These are phyloP conservation scores for Apis cerana DNA, from an alignment of 1,140 invertebrate genomes.

Conservation along the genomic window DNA sequence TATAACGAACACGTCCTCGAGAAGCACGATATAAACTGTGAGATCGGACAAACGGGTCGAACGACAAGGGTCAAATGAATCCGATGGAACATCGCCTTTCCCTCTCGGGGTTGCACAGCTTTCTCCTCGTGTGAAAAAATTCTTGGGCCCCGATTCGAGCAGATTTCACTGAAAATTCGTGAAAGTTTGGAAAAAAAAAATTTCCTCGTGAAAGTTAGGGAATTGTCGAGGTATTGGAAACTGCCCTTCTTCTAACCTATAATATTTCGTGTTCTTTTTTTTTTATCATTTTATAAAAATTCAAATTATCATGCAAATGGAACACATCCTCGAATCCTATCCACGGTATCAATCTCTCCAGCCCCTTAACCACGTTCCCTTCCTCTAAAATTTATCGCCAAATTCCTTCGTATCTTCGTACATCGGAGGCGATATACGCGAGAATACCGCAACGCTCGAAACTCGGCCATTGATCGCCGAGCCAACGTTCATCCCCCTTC, in stretches of 20 bases:
- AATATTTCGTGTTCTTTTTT: too few relatives aligned
- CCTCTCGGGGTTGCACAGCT: slow-evolving; percentile 28
- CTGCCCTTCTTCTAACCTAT: too few relatives aligned
- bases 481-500: slow-evolving; percentile 8
- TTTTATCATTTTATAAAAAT: too few relatives aligned
- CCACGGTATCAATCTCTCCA: slow-evolving; percentile 45
- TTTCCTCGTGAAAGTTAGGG: slow-evolving; percentile 28
- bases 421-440: slow-evolving; percentile 34
- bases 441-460: not conserved
- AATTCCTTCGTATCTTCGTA: slow-evolving; percentile 42
- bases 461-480: slow-evolving; percentile 26
- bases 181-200: not conserved
- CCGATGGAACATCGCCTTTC: not conserved
- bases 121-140: slow-evolving; percentile 61
- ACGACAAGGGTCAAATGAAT: slow-evolving; percentile 36
- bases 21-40: not conserved
- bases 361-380: not conserved
- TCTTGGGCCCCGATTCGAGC: not conserved
- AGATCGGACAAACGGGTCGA: slow-evolving; percentile 11
- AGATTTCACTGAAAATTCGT: slow-evolving; percentile 41
- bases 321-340: slow-evolving; percentile 50
- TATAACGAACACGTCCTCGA: slow-evolving; percentile 17
- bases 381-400: slow-evolving; percentile 33
- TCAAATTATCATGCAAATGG: slow-evolving; percentile 29
- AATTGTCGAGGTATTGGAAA: too few relatives aligned